A percentile compares a stretch with the other conserved stretches of the same genome.
Conservation (phyloP, 2,797 vertebrate genomes). For the Microcaecilia unicolor region DNA sequence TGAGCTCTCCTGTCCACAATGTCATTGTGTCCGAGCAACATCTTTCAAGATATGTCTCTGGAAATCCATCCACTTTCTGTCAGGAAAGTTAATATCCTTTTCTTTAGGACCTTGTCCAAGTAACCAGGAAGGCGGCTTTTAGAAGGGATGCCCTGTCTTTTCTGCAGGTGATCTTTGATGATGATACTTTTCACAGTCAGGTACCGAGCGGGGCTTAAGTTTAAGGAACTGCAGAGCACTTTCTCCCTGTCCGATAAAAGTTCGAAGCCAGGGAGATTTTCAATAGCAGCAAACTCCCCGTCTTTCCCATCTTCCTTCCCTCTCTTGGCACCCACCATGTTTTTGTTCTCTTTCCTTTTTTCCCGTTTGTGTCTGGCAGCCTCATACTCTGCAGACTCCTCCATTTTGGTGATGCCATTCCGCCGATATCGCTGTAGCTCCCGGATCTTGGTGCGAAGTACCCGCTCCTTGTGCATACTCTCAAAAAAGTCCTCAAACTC, state of each 20-base stretch:
- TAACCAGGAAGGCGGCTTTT: conserved; percentile 93
- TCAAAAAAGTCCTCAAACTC: conserved; percentile 95
- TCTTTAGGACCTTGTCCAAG: conserved; percentile 93
- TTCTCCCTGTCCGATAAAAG: conserved; percentile 91
- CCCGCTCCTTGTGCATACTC: conserved; percentile 88
- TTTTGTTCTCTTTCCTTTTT: conserved; percentile 88
- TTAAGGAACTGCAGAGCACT: conserved; percentile 85
- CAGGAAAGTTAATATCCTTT: conserved; percentile 89
- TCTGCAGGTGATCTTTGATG: conserved; percentile 94
- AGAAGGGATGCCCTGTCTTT: conserved; percentile 85
- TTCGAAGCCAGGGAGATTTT: conserved; percentile 86
- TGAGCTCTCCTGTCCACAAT: neutral
- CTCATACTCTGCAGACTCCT: conserved; percentile 88
- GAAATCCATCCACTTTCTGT: conserved; percentile 98
- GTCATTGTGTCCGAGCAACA: neutral
- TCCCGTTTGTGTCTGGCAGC: conserved; percentile 90
- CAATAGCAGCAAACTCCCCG: conserved; percentile 83
- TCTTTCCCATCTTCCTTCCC: conserved; percentile 83
- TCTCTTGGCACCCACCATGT: conserved; percentile 63
- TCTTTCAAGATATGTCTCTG: conserved; percentile 74
- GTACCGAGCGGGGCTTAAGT: conserved; percentile 84
- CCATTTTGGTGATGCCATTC: conserved; percentile 85
- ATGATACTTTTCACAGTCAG: conserved; percentile 95
- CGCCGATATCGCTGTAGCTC: conserved; percentile 91
- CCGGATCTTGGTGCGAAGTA: conserved; percentile 82